Evolutionary conservation across 2,113 vertebrate species (phyloP).

Genomic region (Diadophis punctatus): DNA sequence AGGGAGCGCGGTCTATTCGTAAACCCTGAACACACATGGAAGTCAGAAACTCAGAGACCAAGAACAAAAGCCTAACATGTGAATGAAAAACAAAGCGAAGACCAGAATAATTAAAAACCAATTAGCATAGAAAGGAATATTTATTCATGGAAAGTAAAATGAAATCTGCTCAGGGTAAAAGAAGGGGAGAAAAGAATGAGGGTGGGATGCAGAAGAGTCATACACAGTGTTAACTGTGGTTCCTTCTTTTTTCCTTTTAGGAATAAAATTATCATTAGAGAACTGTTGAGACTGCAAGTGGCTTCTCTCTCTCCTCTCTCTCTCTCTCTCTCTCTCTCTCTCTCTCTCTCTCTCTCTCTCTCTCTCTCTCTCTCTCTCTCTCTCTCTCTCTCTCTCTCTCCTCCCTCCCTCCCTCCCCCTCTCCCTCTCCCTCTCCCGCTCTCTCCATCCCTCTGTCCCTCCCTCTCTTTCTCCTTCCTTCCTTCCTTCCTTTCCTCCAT

Average conservation of each 20-base stretch:
- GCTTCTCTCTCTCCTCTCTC: background rate
- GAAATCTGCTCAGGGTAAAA: background rate
- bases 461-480: too few species aligned
- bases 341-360: fast-evolving
- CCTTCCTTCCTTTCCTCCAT: too few species aligned
- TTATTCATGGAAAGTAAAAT: background rate
- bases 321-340: background rate
- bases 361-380: too few species aligned
- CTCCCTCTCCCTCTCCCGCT: fast-evolving
- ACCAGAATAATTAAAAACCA: slow-evolving; percentile 3
- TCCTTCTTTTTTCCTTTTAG: background rate
- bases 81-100: slow-evolving; percentile 25
- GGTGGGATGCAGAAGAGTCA: background rate
- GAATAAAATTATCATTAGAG: background rate
- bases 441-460: too few species aligned
- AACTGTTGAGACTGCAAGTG: background rate
- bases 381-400: too few species aligned
- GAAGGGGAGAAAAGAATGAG: background rate
- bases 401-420: too few species aligned
- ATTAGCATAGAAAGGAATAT: background rate
- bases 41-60: background rate
- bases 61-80: background rate
- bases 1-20: background rate
- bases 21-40: background rate
- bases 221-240: background rate